Conservation (phyloP, 2,888 invertebrate species). For the Ectemnius cavifrons region DNA sequence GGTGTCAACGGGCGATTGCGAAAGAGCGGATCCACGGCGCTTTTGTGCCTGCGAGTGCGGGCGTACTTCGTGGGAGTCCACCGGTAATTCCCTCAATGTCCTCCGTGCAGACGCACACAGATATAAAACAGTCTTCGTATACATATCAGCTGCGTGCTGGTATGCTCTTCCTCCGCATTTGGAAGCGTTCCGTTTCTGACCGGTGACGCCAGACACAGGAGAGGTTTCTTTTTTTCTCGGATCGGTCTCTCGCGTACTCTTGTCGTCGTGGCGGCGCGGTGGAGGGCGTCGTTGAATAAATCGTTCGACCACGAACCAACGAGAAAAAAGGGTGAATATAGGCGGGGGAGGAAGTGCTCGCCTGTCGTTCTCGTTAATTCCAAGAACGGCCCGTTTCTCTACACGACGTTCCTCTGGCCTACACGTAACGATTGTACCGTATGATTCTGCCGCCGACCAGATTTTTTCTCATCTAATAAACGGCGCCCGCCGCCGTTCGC, state of each 20-base stretch:
- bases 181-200: conserved; percentile 51
- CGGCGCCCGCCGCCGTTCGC: background rate
- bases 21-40: conserved; percentile 46
- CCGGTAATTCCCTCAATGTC: conserved; percentile 40
- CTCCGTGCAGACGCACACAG: background rate
- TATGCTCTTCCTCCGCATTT: conserved; percentile 49
- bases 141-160: background rate
- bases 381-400: background rate
- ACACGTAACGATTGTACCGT: conserved; percentile 1
- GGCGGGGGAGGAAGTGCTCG: background rate
- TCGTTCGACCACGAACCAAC: background rate
- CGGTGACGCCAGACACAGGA: conserved; percentile 50
- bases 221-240: conserved; percentile 11
- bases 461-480: background rate
- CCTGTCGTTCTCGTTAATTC: conserved; percentile 22
- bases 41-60: conserved; percentile 44
- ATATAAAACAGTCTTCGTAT: too few relatives aligned
- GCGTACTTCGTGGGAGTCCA: conserved; percentile 59
- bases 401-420: too few relatives aligned
- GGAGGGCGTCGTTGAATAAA: background rate
- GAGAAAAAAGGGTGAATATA: conserved; percentile 8
- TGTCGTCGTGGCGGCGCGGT: too few relatives aligned
- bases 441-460: background rate
- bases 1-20: conserved; percentile 30
- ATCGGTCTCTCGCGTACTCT: background rate